Base-by-base conservation (phyloP, 2,113 vertebrate species). In the Brachyhypopomus occidentalis region DNA sequence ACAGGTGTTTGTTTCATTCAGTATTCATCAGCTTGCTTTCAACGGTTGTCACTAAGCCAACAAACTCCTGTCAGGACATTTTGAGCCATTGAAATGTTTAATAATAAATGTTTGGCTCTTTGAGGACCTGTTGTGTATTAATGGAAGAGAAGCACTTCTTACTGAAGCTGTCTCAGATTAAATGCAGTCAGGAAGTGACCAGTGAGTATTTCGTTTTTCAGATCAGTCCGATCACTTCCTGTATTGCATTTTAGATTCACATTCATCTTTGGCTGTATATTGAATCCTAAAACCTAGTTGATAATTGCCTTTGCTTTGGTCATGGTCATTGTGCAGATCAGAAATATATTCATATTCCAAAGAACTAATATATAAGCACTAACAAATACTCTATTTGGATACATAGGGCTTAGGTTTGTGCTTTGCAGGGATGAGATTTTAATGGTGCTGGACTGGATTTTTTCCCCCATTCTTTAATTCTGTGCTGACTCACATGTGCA, bases 11-110 rank as follows among this genome's bases (percentile, higher is more conserved):
- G 5, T 23, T 77, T 48, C 62, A 27, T 38, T 56, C 59, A 76
- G 25, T 27, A 62, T 79, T 72, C 20, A 52, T 73, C 78, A 80
- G 41, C n/a, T 16, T 62, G 70, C 78, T 64, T 80, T 80, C 45
- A 80, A 38, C 27, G 2, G 41, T 48, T 80, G 25, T 64, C 59
- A 11, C 19, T 12, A 52, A 27, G 70, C 78, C 58, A 64, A 64
- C 34, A 80, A 73, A 80, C 59, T 36, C 38, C 45, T 56, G 69
- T 55, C 59, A 80, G 19, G 25, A 64, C 23, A 27, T 8, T 66
- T 25, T 66, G 22, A 64, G 55, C 3, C 23, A 38, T 25, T 34
- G 12, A 52, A 72, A 62, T 80, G 58, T 25, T 80, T 73, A 52
- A 73, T 74, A 66, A 55, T 23, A 64, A 56, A 56, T 27, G 56